These are phyloP conservation scores for Microcebus lehilahytsara DNA, from an alignment of 2,113 vertebrate species.

Conservation along the genomic window DNA sequence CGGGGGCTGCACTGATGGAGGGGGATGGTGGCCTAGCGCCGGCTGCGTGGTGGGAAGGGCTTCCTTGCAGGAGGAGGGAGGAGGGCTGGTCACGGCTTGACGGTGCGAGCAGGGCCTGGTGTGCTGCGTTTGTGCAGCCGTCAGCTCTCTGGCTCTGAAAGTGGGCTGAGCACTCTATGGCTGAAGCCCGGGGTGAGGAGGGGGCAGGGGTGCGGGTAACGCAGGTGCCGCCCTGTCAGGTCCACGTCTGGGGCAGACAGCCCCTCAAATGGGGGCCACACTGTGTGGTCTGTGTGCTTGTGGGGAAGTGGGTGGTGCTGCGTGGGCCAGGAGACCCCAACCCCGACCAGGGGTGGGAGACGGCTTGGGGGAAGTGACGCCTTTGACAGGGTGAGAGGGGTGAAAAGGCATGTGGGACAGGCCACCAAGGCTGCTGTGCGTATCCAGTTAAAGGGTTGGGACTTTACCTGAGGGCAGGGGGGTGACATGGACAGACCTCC, in stretches of 20 bases:
- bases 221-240: not conserved
- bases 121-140: not conserved
- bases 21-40: not conserved
- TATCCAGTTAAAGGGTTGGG: not conserved
- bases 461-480: not conserved
- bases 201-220: not conserved
- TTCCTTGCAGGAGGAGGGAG: not conserved
- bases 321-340: not conserved
- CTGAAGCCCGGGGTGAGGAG: not conserved
- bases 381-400: not conserved
- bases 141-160: not conserved
- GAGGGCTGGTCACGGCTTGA: not conserved
- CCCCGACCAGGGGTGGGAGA: not conserved
- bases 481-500: not conserved
- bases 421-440: rapidly evolving
- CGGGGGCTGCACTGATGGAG: rapidly evolving
- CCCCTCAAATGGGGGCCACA: not conserved
- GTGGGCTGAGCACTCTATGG: not conserved
- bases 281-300: not conserved
- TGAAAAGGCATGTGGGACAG: not conserved
- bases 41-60: not conserved
- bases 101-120: not conserved
- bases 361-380: too few relatives aligned
- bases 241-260: not conserved
- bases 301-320: not conserved